phyloP scores from a whole-genome alignment of 1,140 invertebrate species.

The Papilio dardanus region DNA sequence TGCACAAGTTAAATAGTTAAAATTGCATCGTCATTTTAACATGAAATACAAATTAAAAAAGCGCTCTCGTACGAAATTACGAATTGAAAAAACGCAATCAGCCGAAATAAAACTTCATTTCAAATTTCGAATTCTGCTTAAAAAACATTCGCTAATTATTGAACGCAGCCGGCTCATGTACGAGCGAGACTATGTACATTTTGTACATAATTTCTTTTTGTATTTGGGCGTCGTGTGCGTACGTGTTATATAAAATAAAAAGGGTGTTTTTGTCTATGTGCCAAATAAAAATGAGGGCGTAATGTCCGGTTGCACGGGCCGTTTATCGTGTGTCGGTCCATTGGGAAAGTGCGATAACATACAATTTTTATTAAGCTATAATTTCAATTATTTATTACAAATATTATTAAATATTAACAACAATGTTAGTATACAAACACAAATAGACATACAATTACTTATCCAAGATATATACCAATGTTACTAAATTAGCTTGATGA shows the following conservation, averaged over 20 bases:
- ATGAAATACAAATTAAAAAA: conserved; percentile 51
- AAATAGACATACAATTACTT: background rate
- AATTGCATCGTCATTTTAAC: conserved; percentile 52
- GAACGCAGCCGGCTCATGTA: conserved; percentile 63
- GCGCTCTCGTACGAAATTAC: conserved; percentile 58
- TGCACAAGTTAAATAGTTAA: background rate
- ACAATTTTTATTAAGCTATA: conserved; percentile 36
- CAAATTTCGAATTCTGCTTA: conserved; percentile 77
- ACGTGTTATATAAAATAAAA: conserved; percentile 75
- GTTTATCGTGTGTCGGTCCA: conserved; percentile 65
- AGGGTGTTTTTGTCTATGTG: conserved; percentile 82
- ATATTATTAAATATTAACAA: background rate
- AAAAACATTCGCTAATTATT: conserved; percentile 81
- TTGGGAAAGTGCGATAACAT: conserved; percentile 43
- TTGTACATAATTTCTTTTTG: conserved; percentile 55
- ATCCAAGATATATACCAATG: background rate
- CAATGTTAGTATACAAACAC: background rate
- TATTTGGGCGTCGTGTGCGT: conserved; percentile 50
- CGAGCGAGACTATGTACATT: conserved; percentile 57
- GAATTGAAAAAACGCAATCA: conserved; percentile 74
- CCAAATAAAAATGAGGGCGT: conserved; percentile 81
- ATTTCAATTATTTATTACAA: background rate
- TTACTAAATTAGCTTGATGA: background rate
- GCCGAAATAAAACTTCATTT: conserved; percentile 77
- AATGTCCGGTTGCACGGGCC: conserved; percentile 76